Conservation (phyloP, 2,113 vertebrate genomes). For the Chamaea fasciata region DNA sequence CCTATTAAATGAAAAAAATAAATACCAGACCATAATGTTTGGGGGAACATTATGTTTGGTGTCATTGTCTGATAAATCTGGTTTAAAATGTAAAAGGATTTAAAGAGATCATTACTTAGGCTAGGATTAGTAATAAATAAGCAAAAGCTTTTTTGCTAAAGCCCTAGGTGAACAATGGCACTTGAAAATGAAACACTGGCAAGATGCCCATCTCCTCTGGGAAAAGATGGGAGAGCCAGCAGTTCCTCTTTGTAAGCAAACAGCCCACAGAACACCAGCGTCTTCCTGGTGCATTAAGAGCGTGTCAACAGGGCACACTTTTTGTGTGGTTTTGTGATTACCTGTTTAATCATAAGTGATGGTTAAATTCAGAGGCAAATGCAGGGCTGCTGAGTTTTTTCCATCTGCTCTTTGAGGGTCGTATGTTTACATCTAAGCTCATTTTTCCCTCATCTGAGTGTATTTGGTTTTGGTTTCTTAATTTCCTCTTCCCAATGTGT, state of each 20-base stretch:
- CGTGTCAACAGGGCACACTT: slow-evolving; percentile 51
- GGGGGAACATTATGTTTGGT: slow-evolving; percentile 1
- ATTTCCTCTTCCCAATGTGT: slow-evolving; percentile 21
- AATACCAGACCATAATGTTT: background rate
- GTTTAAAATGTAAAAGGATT: slow-evolving; percentile 61
- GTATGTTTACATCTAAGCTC: background rate
- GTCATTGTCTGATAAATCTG: slow-evolving; percentile 58
- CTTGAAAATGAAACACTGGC: slow-evolving; percentile 72
- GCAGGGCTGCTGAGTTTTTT: background rate
- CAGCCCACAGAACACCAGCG: background rate
- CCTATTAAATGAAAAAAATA: slow-evolving; percentile 47
- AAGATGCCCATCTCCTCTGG: slow-evolving; percentile 71
- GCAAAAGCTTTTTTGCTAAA: slow-evolving; percentile 59
- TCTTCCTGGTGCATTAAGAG: slow-evolving; percentile 63
- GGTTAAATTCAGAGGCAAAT: slow-evolving; percentile 65
- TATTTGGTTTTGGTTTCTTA: slow-evolving; percentile 7
- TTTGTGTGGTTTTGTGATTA: slow-evolving; percentile 62
- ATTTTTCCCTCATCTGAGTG: background rate
- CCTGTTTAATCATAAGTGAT: slow-evolving; percentile 57
- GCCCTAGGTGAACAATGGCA: slow-evolving; percentile 70
- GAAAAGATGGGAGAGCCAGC: slow-evolving; percentile 47
- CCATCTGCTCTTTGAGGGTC: background rate
- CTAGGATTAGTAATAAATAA: slow-evolving; percentile 68
- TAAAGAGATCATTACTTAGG: slow-evolving; percentile 59
- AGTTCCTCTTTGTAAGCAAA: slow-evolving; percentile 63